phyloP scores from a whole-genome alignment of 2,888 invertebrate species.

The Entomobrya proxima region DNA sequence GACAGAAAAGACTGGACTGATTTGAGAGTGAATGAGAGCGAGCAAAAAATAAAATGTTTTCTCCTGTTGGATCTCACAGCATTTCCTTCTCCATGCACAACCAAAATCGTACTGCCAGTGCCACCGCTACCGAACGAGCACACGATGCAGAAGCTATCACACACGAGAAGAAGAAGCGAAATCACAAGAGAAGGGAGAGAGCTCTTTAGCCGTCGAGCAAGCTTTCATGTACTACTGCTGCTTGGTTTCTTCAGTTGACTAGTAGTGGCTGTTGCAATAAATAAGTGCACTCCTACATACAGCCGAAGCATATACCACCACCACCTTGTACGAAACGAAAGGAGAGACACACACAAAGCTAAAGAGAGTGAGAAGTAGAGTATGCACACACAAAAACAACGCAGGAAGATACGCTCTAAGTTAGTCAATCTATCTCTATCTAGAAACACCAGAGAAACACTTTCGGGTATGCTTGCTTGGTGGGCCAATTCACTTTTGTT shows the following conservation, averaged over 20 bases:
- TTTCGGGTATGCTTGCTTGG: slow-evolving; percentile 52
- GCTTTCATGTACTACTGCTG: slow-evolving; percentile 34
- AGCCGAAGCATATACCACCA: slow-evolving; percentile 34
- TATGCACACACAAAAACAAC: neutral
- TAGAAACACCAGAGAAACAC: neutral
- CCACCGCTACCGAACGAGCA: slow-evolving; percentile 62
- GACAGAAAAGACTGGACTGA: slow-evolving; percentile 32
- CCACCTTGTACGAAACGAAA: neutral
- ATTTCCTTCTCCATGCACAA: slow-evolving; percentile 66
- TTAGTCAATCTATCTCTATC: neutral
- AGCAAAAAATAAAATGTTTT: slow-evolving; percentile 48
- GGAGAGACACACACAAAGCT: neutral
- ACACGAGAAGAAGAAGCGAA: slow-evolving; percentile 27
- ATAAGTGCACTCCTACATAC: neutral
- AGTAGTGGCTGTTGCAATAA: slow-evolving; percentile 32
- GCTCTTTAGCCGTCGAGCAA: slow-evolving; percentile 26
- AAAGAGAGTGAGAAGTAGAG: slow-evolving; percentile 6
- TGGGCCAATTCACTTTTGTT: slow-evolving; percentile 37
- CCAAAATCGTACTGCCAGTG: slow-evolving; percentile 67
- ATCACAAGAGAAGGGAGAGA: slow-evolving; percentile 41
- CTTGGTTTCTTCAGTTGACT: neutral
- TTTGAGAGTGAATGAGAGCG: slow-evolving; percentile 32
- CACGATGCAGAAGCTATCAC: slow-evolving; percentile 55
- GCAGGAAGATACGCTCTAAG: slow-evolving; percentile 5
- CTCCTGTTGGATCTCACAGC: slow-evolving; percentile 46